phyloP scores from a whole-genome alignment of 2,113 vertebrate genomes.

The Trichechus manatus region DNA sequence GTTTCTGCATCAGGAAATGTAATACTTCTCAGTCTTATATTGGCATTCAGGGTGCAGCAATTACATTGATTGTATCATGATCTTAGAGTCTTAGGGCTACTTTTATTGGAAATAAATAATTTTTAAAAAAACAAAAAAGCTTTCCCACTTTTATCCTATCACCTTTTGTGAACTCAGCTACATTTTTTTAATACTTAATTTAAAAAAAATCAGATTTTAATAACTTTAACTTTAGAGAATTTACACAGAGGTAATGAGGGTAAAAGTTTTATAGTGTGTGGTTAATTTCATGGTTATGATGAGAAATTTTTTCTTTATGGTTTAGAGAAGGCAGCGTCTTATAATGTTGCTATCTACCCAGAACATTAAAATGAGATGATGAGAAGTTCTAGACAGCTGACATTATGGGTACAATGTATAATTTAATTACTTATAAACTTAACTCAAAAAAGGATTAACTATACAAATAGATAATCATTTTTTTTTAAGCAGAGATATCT shows the following conservation, averaged over 20 bases:
- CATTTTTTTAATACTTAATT: slow-evolving; percentile 24
- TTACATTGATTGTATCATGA: slow-evolving; percentile 34
- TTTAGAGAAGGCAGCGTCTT: not conserved
- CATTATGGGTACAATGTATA: not conserved
- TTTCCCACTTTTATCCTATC: slow-evolving; percentile 27
- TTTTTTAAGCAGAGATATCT: no score
- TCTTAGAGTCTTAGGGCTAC: not conserved
- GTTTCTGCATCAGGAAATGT: slow-evolving; percentile 71
- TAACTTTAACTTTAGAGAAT: not conserved
- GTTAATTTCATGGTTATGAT: not conserved
- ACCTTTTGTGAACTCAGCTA: slow-evolving; percentile 38
- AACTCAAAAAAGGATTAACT: not conserved
- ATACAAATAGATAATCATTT: no score
- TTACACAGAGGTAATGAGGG: not conserved
- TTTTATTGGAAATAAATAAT: slow-evolving; percentile 19
- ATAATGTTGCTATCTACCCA: not conserved
- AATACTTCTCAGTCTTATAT: slow-evolving; percentile 1
- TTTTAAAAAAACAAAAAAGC: not conserved
- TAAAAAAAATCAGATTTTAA: slow-evolving; percentile 11
- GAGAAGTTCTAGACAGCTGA: not conserved
- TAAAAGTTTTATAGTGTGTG: not conserved
- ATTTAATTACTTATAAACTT: not conserved
- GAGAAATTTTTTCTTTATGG: not conserved
- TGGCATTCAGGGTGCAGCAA: slow-evolving; percentile 15
- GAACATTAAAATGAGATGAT: not conserved